phyloP scores from a whole-genome alignment of 2,113 vertebrate species.

The Podilymbus podiceps region DNA sequence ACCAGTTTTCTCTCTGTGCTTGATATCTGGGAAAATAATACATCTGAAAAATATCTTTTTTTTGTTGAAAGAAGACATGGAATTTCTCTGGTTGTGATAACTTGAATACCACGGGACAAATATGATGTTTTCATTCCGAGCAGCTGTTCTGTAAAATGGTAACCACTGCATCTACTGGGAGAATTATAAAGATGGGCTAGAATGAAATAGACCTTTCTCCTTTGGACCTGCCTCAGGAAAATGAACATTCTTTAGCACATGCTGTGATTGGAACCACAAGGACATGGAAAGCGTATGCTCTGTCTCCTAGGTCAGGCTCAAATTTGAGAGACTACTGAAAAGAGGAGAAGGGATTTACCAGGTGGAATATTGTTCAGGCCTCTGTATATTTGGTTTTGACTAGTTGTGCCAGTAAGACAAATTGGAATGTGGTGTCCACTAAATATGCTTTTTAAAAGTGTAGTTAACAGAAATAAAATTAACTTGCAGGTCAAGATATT shows the following conservation, averaged over 20 bases:
- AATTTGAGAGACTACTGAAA: neutral
- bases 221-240: neutral
- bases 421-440: neutral
- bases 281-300: neutral
- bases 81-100: neutral
- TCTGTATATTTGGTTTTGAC: neutral
- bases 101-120: neutral
- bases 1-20: neutral
- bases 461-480: neutral
- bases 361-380: neutral
- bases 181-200: neutral
- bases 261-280: neutral
- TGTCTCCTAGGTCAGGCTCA: neutral
- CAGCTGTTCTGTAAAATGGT: neutral
- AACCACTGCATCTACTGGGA: neutral
- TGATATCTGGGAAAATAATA: neutral
- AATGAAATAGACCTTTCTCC: neutral
- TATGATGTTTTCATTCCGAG: neutral
- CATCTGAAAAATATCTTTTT: neutral
- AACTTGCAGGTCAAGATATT: neutral
- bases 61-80: neutral
- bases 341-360: neutral
- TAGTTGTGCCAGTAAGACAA: neutral
- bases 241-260: neutral
- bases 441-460: neutral